Percentiles rank a stretch among this genome's conserved stretches.
Evolutionary conservation across 2,888 invertebrate species (phyloP).

Genomic region (Pseudoips prasinana): DNA sequence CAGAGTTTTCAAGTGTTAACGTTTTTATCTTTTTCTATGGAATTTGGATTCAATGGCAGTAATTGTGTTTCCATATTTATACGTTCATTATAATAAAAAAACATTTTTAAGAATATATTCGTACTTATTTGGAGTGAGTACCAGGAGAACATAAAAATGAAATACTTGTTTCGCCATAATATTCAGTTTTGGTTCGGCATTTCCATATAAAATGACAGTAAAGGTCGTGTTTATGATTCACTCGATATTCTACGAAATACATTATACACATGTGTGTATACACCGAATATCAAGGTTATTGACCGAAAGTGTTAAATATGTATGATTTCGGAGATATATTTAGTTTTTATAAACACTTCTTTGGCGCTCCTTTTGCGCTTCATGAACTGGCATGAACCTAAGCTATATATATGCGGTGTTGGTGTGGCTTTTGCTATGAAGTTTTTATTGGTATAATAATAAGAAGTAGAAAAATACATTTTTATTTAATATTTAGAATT

Average conservation of each 20-base stretch:
- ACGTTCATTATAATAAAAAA: too few relatives aligned
- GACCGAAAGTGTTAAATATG: slow-evolving; percentile 6
- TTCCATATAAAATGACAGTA: slow-evolving; percentile 16
- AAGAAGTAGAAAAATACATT: slow-evolving; percentile 25
- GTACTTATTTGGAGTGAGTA: too few relatives aligned
- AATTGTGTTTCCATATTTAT: too few relatives aligned
- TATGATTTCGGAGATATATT: too few relatives aligned
- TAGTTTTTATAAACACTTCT: slow-evolving; percentile 16
- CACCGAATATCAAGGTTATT: slow-evolving; percentile 8
- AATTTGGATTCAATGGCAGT: too few relatives aligned
- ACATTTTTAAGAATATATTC: too few relatives aligned
- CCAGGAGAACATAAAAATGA: not conserved
- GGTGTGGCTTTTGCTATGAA: slow-evolving; percentile 31
- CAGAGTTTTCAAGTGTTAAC: too few relatives aligned
- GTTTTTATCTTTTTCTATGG: too few relatives aligned
- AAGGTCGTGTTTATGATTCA: slow-evolving; percentile 28
- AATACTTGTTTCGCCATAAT: slow-evolving; percentile 18
- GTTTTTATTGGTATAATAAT: slow-evolving; percentile 23
- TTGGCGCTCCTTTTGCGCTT: slow-evolving; percentile 22
- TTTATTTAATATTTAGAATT: too few relatives aligned
- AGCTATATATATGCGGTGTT: slow-evolving; percentile 31
- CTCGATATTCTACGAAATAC: too few relatives aligned
- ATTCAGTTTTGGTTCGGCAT: slow-evolving; percentile 31
- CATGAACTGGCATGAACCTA: slow-evolving; percentile 36
- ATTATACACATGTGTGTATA: too few relatives aligned